phyloP scores from a whole-genome alignment of 2,888 invertebrate genomes.

The Chymomyza caudatula region DNA sequence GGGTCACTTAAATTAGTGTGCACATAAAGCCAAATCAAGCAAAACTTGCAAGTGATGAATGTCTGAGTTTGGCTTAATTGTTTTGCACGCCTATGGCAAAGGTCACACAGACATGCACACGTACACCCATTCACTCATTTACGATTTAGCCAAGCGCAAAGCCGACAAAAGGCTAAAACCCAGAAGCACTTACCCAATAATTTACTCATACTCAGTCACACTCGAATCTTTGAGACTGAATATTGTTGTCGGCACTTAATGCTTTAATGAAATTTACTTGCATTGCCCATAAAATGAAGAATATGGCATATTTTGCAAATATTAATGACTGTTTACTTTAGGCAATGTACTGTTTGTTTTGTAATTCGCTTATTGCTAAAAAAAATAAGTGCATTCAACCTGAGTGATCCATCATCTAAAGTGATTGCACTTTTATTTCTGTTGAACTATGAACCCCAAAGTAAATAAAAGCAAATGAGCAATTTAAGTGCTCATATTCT shows the following conservation, averaged over 20 bases:
- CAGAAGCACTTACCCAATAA: not conserved
- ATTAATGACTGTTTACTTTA: not conserved
- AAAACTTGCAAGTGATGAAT: not conserved
- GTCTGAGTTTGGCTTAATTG: not conserved
- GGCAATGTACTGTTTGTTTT: not conserved
- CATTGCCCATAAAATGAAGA: not conserved
- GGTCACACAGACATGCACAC: not conserved
- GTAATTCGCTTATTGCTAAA: conserved; percentile 16
- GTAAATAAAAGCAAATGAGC: not conserved
- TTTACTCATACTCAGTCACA: not conserved
- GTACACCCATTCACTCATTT: not conserved
- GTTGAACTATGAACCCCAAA: conserved; percentile 28
- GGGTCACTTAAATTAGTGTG: conserved; percentile 55
- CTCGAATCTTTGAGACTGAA: not conserved
- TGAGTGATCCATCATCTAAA: conserved; percentile 7
- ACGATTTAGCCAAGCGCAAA: not conserved
- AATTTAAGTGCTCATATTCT: not conserved
- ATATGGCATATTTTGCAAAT: not conserved
- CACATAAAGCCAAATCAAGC: conserved; percentile 49
- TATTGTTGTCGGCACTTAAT: conserved; percentile 12
- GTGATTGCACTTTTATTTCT: not conserved
- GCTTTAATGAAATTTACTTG: not conserved
- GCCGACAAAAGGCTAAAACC: not conserved
- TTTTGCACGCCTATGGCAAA: not conserved
- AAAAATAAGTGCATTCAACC: conserved; percentile 58